A percentile compares a stretch with the other conserved stretches of the same genome.
phyloP scores from a whole-genome alignment of 2,113 vertebrate species.

The Perognathus longimembris region DNA sequence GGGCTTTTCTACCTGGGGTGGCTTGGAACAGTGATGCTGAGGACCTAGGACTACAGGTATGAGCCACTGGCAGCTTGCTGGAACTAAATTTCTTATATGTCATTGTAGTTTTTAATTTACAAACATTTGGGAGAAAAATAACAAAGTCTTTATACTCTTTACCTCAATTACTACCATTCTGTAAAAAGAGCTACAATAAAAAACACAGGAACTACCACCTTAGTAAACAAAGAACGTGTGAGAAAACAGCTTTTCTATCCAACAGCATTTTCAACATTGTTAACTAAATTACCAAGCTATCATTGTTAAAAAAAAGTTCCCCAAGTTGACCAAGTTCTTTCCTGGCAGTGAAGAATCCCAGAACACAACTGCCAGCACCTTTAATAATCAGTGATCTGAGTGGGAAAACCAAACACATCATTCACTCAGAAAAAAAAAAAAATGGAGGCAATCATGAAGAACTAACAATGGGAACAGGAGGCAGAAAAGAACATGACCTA shows the following conservation, averaged over 20 bases:
- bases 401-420: fast-evolving
- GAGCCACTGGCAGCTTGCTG: too few relatives aligned
- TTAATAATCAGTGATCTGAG: neutral
- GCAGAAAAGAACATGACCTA: neutral
- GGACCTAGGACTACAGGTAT: too few relatives aligned
- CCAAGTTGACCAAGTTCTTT: neutral
- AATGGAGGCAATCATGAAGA: too few relatives aligned
- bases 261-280: neutral
- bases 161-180: neutral
- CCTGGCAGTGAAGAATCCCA: neutral
- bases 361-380: neutral
- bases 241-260: neutral
- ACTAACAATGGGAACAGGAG: neutral
- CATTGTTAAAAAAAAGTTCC: neutral
- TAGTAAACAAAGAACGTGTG: neutral
- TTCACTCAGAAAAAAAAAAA: too few relatives aligned
- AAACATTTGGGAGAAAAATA: neutral
- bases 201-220: neutral
- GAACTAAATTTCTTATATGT: neutral
- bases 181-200: neutral
- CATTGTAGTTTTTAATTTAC: neutral
- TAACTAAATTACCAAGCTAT: neutral
- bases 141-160: neutral
- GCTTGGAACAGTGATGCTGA: too few relatives aligned
- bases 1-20: too few relatives aligned